phyloP scores from a whole-genome alignment of 2,888 invertebrate species.

The Plebejus argus region DNA sequence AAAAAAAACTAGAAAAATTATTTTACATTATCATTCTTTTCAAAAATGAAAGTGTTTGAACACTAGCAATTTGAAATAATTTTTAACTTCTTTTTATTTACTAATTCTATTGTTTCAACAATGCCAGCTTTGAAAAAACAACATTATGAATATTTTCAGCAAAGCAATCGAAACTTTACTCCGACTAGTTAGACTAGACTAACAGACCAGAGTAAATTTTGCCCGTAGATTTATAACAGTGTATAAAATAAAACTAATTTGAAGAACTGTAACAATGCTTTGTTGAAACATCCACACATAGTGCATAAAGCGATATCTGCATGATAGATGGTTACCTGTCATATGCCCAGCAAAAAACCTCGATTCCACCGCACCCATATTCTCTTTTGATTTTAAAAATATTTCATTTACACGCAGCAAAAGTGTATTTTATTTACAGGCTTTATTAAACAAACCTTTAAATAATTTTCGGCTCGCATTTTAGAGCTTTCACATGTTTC shows the following conservation, averaged over 20 bases:
- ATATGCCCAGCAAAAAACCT: conserved; percentile 41
- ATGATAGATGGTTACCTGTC: conserved; percentile 64
- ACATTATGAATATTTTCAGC: too few relatives aligned
- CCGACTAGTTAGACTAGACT: not conserved
- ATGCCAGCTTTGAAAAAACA: too few relatives aligned
- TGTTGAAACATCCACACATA: conserved; percentile 37
- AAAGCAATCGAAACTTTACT: too few relatives aligned
- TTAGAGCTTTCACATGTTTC: not conserved
- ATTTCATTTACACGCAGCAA: not conserved
- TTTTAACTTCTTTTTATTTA: too few relatives aligned
- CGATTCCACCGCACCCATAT: conserved; percentile 34
- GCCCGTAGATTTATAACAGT: not conserved
- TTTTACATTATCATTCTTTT: too few relatives aligned
- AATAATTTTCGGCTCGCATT: not conserved
- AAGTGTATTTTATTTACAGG: not conserved
- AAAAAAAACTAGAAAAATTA: too few relatives aligned
- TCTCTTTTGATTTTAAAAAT: conserved; percentile 17
- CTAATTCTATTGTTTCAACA: too few relatives aligned
- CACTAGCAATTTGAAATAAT: too few relatives aligned
- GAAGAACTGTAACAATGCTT: conserved; percentile 6
- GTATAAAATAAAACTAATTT: conserved; percentile 25
- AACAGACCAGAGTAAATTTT: not conserved
- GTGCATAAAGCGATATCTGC: conserved; percentile 56
- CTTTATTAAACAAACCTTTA: not conserved
- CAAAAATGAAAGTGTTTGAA: too few relatives aligned